These are phyloP conservation scores for Cnemophilus loriae DNA, from an alignment of 2,113 vertebrate species.

Conservation along the genomic window DNA sequence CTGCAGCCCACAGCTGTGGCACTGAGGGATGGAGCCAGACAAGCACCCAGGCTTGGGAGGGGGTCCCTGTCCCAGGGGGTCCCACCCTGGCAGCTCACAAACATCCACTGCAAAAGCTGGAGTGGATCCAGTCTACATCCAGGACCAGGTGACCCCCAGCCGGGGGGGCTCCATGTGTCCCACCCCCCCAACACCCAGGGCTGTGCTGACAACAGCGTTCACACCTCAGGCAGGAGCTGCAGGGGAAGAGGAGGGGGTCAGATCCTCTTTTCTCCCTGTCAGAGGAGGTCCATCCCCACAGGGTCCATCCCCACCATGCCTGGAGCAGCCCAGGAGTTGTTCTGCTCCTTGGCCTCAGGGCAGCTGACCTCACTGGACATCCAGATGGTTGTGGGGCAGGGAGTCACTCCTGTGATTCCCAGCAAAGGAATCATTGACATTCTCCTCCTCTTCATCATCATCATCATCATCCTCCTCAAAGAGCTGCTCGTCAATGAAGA, in stretches of 20 bases:
- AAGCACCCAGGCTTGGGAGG: background rate
- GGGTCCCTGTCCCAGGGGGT: rapidly evolving
- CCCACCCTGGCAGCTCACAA: background rate
- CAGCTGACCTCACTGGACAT: background rate
- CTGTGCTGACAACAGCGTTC: background rate
- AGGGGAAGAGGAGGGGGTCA: background rate
- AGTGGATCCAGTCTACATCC: background rate
- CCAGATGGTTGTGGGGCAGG: background rate
- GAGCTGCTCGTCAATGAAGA: slow-evolving; percentile 78
- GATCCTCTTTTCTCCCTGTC: background rate
- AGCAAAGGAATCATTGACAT: background rate
- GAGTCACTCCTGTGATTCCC: background rate
- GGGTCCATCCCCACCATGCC: background rate
- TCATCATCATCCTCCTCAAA: slow-evolving; percentile 79
- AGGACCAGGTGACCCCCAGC: background rate
- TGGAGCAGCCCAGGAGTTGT: background rate
- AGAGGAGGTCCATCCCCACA: background rate
- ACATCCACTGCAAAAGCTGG: background rate
- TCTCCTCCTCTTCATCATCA: slow-evolving; percentile 23
- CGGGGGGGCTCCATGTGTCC: background rate
- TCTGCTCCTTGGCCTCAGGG: background rate
- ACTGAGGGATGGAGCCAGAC: background rate
- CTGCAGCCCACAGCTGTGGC: background rate
- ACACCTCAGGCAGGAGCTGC: background rate
- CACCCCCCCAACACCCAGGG: background rate